These are phyloP conservation scores for Ditula angustiorana DNA, from an alignment of 2,888 invertebrate species.

Conservation along the genomic window DNA sequence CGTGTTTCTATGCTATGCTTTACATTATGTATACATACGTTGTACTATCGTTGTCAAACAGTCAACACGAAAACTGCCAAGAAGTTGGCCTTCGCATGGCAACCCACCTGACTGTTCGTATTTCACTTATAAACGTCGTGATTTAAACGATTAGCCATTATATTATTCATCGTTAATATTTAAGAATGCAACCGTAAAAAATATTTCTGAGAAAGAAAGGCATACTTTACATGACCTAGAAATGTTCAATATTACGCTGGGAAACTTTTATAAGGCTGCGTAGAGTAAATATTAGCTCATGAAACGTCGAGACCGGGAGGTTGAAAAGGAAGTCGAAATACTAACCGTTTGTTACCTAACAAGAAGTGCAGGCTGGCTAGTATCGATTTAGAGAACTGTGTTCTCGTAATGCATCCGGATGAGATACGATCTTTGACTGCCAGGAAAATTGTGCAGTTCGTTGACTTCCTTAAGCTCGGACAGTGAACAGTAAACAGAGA, in stretches of 20 bases:
- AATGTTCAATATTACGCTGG: neutral
- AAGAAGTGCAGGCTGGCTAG: conserved; percentile 21
- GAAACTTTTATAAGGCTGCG: neutral
- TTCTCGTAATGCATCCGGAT: conserved; percentile 28
- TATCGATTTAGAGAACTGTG: conserved; percentile 31
- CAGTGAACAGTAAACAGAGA: conserved; percentile 33
- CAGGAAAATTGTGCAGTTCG: conserved; percentile 30
- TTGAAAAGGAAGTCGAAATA: conserved; percentile 30
- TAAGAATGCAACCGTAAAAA: conserved; percentile 1
- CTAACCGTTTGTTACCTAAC: conserved; percentile 21
- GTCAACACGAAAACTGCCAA: conserved; percentile 29
- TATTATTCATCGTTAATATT: conserved; percentile 4
- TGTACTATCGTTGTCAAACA: conserved; percentile 9
- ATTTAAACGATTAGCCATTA: conserved; percentile 14
- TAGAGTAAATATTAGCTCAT: conserved; percentile 1
- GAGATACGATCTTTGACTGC: conserved; percentile 25
- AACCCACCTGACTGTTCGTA: conserved; percentile 25
- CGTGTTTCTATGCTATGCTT: neutral
- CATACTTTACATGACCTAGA: neutral
- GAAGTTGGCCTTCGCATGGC: conserved; percentile 8
- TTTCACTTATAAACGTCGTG: conserved; percentile 14
- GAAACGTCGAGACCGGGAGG: neutral
- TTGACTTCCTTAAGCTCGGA: conserved; percentile 23
- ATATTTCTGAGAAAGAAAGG: neutral
- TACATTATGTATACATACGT: neutral